Percentiles rank a stretch among this genome's conserved stretches.
Conservation (phyloP, 1,140 invertebrate species). For the Solen grandis region DNA sequence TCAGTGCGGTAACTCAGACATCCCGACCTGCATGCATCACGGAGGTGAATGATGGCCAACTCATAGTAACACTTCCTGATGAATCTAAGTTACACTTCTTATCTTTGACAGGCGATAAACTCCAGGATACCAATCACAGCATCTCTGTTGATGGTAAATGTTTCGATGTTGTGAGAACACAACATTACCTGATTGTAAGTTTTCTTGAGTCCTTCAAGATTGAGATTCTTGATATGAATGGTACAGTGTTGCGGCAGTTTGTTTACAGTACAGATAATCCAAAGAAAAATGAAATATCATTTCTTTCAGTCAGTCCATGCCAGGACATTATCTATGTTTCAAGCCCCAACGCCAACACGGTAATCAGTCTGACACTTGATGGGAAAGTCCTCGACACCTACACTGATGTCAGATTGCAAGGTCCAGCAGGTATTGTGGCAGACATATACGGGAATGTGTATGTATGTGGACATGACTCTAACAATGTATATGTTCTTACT, state of each 20-base stretch:
- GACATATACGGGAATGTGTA: too few relatives aligned
- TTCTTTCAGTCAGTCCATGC: too few relatives aligned
- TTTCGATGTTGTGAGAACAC: neutral
- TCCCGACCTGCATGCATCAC: neutral
- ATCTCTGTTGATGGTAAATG: constrained; percentile 1
- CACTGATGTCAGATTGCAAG: constrained; percentile 3
- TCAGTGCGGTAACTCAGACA: too few relatives aligned
- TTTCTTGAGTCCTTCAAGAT: neutral
- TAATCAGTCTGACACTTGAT: neutral
- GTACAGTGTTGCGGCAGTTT: constrained; percentile 4
- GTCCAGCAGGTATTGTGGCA: neutral
- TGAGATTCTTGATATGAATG: constrained; percentile 16
- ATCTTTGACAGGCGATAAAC: neutral
- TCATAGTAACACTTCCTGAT: constrained; percentile 2
- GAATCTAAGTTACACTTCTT: neutral
- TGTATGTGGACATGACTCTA: constrained; percentile 15
- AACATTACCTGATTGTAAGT: neutral
- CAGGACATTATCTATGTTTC: too few relatives aligned
- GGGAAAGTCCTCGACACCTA: constrained; percentile 1
- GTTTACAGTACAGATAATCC: neutral
- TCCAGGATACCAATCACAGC: neutral
- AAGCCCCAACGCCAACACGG: neutral
- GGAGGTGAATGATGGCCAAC: neutral
- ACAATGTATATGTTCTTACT: constrained; percentile 15
- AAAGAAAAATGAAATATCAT: neutral